Base-by-base conservation (phyloP, 2,797 vertebrate genomes). In the Chloroceryle amazona region DNA sequence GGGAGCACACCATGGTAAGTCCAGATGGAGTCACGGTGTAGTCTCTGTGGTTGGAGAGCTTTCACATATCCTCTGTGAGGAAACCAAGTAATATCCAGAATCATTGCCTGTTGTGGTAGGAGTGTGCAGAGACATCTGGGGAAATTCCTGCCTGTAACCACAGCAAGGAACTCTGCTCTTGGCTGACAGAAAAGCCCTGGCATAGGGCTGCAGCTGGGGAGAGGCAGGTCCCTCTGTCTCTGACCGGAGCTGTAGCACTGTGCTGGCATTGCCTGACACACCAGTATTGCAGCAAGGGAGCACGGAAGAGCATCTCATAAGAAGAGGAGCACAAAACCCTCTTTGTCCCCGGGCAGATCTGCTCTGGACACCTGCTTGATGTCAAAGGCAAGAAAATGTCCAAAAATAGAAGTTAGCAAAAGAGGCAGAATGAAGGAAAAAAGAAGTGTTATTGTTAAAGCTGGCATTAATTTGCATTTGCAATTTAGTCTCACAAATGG, bases 401-500 rank as follows among this genome's bases (percentile, higher is more conserved):
- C 46, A 54, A 47, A 83, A 90, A 33, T 29, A 39, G 61, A 90
- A 83, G 46, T 57, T 58, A 61, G 54, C 25, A 90, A 70, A 92
- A 83, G 51, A 75, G 41, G 58, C 2, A 1, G 58, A 93, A 93
- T 62, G 58, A 18, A 51, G 35, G 28, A 46, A 61, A 35, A 44
- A 92, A 78, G 39, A 20, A 68, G 60, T 44, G 3, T 80, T 90
- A 23, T 63, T 91, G 61, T 89, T 88, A 84, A 78, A 86, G 41
- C 70, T 63, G 70, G 52, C 51, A 23, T 86, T 90, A 68, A 90
- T 96, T 95, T 93, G 66, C 86, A 89, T 89, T 93, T 8, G 9
- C 44, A 79, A 8, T 86, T 92, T 86, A 86, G 63, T 66, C 78
- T 76, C 60, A 60, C 51, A 86, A 86, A 92, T 82, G 78, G 78